Percentiles rank a stretch among this genome's conserved stretches.
These are phyloP conservation scores for Steinernema carpocapsae DNA, from an alignment of 2,888 invertebrate species.

Conservation along the genomic window DNA sequence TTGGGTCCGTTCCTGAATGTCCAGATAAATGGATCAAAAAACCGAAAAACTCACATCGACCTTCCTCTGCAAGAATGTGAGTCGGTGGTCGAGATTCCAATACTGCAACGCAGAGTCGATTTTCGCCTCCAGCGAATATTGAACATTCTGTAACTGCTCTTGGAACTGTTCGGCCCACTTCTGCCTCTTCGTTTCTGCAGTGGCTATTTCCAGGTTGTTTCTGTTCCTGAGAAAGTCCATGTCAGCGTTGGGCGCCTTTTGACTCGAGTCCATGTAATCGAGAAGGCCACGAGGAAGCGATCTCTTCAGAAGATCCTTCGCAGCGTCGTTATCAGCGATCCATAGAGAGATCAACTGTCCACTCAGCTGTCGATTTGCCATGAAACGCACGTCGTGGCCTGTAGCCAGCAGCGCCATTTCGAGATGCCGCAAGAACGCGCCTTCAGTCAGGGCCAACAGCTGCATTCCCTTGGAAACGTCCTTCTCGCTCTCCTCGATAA, in stretches of 20 bases:
- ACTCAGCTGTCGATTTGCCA: constrained; percentile 80
- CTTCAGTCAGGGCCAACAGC: constrained; percentile 90
- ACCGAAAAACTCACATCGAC: not conserved
- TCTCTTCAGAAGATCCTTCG: constrained; percentile 60
- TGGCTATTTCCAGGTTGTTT: constrained; percentile 91
- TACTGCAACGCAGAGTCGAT: constrained; percentile 72
- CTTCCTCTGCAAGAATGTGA: constrained; percentile 68
- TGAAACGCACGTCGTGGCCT: constrained; percentile 78
- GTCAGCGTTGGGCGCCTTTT: constrained; percentile 78
- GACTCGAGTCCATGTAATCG: constrained; percentile 84
- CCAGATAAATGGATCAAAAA: constrained; percentile 6
- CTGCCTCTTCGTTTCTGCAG: constrained; percentile 51
- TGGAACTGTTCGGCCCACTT: constrained; percentile 36
- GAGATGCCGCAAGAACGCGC: constrained; percentile 90
- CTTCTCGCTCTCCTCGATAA: constrained; percentile 95
- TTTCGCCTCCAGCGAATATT: constrained; percentile 70
- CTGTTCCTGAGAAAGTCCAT: constrained; percentile 74
- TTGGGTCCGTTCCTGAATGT: constrained; percentile 42
- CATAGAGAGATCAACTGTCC: constrained; percentile 91
- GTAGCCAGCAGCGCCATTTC: constrained; percentile 85
- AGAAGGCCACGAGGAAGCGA: constrained; percentile 82
- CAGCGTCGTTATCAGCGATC: constrained; percentile 82
- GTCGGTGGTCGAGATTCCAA: constrained; percentile 71
- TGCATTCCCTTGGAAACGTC: constrained; percentile 89
- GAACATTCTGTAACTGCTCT: constrained; percentile 49